Evolutionary conservation across 1,140 invertebrate genomes (phyloP).

Genomic region (Drosophila nebulosa): DNA sequence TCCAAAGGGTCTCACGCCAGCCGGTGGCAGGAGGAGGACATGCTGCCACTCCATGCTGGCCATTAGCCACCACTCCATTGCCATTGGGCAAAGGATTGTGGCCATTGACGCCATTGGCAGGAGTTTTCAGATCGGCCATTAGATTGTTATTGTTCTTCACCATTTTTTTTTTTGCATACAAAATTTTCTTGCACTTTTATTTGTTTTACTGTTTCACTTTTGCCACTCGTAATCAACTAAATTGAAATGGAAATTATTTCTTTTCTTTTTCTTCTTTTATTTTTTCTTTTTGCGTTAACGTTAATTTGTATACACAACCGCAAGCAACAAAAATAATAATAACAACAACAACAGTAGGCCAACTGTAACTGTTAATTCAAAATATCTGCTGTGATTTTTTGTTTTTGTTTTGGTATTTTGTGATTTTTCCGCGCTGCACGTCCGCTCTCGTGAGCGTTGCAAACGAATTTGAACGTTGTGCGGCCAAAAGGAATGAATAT

Average conservation of each 20-base stretch:
- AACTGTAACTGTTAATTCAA: constrained; percentile 12
- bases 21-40: background rate
- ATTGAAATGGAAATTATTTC: constrained; percentile 31
- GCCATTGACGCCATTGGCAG: background rate
- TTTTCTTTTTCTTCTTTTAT: constrained; percentile 15
- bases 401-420: constrained; percentile 7
- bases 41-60: background rate
- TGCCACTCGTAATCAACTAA: constrained; percentile 17
- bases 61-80: constrained; percentile 34
- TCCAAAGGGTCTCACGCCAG: constrained; percentile 64
- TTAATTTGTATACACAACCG: constrained; percentile 48
- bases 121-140: constrained; percentile 13
- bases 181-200: background rate
- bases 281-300: background rate
- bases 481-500: constrained; percentile 73
- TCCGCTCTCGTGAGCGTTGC: constrained; percentile 80
- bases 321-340: constrained; percentile 35
- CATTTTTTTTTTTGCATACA: constrained; percentile 40
- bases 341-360: constrained; percentile 22
- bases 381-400: constrained; percentile 15
- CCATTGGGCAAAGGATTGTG: constrained; percentile 49
- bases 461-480: constrained; percentile 78
- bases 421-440: constrained; percentile 65
- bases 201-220: constrained; percentile 22
- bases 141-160: constrained; percentile 67